Evolutionary conservation across 2,888 invertebrate species (phyloP).

Genomic region (Sinohyriopsis cumingii): DNA sequence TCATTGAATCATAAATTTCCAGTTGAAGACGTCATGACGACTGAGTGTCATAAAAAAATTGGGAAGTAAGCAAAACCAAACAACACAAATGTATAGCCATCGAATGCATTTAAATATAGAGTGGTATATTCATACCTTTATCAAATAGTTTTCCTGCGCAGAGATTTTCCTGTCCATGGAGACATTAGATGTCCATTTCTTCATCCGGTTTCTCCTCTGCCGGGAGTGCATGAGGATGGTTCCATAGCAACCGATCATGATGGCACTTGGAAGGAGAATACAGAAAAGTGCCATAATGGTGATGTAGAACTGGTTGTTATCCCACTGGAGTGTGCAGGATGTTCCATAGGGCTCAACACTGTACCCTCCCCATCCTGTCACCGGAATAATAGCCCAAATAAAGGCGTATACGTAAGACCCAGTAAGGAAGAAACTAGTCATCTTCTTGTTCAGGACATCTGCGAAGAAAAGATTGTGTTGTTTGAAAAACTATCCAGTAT

Average conservation of each 20-base stretch:
- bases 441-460: conserved; percentile 20
- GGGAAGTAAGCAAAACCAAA: too few relatives aligned
- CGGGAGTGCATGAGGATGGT: conserved; percentile 32
- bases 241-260: conserved; percentile 39
- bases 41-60: too few relatives aligned
- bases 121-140: conserved; percentile 3
- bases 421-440: conserved; percentile 24
- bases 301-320: conserved; percentile 30
- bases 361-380: conserved; percentile 46
- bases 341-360: conserved; percentile 50
- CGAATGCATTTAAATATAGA: background rate
- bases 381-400: conserved; percentile 41
- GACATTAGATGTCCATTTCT: conserved; percentile 2
- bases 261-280: conserved; percentile 35
- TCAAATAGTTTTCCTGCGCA: conserved; percentile 1
- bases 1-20: too few relatives aligned
- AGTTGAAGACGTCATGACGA: too few relatives aligned
- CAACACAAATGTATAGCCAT: too few relatives aligned
- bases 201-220: conserved; percentile 12
- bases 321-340: conserved; percentile 52
- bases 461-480: conserved; percentile 16
- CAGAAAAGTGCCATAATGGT: conserved; percentile 40
- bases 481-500: too few relatives aligned
- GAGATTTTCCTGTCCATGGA: background rate
- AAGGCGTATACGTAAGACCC: conserved; percentile 35